A percentile compares a stretch with the other conserved stretches of the same genome.
phyloP scores from a whole-genome alignment of 1,140 invertebrate species.

The Drosophila punjabiensis region DNA sequence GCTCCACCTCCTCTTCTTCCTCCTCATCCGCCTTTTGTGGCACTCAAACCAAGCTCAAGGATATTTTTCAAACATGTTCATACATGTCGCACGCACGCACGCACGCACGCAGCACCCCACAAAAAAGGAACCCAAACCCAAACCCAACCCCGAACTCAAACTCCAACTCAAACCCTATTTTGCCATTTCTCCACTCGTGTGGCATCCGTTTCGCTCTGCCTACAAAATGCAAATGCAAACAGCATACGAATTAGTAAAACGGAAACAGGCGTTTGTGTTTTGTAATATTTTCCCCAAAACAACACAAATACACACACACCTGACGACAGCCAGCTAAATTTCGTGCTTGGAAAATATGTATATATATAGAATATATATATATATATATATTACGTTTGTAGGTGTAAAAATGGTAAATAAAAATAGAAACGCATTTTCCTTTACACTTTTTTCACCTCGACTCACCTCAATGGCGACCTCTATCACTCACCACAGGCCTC shows the following conservation, averaged over 20 bases:
- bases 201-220: constrained; percentile 55
- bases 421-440: constrained; percentile 14
- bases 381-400: neutral
- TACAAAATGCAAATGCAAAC: constrained; percentile 82
- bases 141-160: neutral
- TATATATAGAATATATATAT: neutral
- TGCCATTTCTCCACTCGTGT: constrained; percentile 5
- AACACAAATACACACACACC: constrained; percentile 39
- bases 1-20: neutral
- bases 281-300: constrained; percentile 81
- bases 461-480: constrained; percentile 36
- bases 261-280: constrained; percentile 83
- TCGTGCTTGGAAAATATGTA: constrained; percentile 48
- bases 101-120: constrained; percentile 48
- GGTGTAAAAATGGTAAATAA: constrained; percentile 14
- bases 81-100: constrained; percentile 79
- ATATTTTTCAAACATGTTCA: constrained; percentile 76
- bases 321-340: constrained; percentile 61
- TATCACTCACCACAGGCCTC: constrained; percentile 31
- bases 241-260: constrained; percentile 84
- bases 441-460: constrained; percentile 29
- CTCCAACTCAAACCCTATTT: neutral
- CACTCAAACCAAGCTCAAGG: constrained; percentile 61
- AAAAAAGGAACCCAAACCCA: neutral
- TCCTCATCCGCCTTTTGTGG: constrained; percentile 15